A percentile compares a stretch with the other conserved stretches of the same genome.
phyloP scores from a whole-genome alignment of 2,797 vertebrate genomes.

The Simalia tracyae region DNA sequence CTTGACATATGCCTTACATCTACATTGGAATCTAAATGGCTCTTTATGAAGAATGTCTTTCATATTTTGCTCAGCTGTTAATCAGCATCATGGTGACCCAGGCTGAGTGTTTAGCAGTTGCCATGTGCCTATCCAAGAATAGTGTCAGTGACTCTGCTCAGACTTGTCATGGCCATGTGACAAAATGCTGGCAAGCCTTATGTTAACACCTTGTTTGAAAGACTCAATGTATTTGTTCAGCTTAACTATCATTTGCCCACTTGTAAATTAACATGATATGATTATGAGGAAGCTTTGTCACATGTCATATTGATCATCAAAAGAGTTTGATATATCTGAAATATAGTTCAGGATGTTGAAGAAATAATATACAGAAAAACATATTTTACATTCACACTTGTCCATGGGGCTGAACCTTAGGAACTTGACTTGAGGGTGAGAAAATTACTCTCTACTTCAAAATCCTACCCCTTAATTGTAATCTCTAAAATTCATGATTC shows the following conservation, averaged over 20 bases:
- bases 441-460: background rate
- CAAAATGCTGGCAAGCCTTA: background rate
- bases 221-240: conserved; percentile 6
- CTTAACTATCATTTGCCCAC: background rate
- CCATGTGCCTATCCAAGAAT: conserved; percentile 11
- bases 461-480: background rate
- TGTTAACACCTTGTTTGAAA: conserved; percentile 5
- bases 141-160: background rate
- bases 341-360: background rate
- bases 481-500: background rate
- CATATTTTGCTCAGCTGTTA: conserved; percentile 73
- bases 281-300: background rate
- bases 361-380: background rate
- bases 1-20: conserved; percentile 63
- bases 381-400: background rate
- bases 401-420: background rate
- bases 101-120: conserved; percentile 18
- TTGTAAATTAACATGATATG: conserved; percentile 4
- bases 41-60: conserved; percentile 64
- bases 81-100: conserved; percentile 35
- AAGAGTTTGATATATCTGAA: background rate
- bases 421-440: background rate
- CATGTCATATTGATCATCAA: background rate
- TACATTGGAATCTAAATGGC: conserved; percentile 66
- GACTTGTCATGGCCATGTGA: background rate